Percentiles rank a stretch among this genome's conserved stretches.
Conservation (phyloP, 2,113 vertebrate species). For the Poeciliopsis turrubarensis region DNA sequence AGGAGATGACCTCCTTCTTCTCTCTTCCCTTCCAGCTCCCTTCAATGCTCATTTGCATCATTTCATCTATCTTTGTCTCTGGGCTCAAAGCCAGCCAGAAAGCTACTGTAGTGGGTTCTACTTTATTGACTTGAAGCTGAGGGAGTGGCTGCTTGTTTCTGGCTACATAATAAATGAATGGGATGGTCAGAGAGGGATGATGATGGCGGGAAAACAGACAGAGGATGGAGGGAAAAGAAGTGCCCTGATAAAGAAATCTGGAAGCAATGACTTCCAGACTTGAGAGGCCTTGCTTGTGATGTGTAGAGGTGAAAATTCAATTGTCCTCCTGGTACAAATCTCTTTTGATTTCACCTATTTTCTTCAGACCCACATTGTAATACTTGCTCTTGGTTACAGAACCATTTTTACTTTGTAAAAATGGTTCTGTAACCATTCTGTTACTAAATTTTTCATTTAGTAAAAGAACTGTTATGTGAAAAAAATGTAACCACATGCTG, state of each 20-base stretch:
- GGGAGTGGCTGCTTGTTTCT: conserved; percentile 18
- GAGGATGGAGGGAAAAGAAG: conserved; percentile 8
- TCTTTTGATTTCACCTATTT: too few species aligned
- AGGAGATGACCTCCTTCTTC: conserved; percentile 48
- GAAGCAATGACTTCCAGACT: conserved; percentile 3
- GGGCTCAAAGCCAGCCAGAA: conserved; percentile 34
- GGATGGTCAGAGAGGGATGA: conserved; percentile 15
- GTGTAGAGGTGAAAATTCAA: neutral
- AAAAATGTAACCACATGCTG: too few species aligned
- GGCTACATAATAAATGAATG: conserved; percentile 28
- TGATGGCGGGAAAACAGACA: conserved; percentile 9
- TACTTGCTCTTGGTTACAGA: too few species aligned
- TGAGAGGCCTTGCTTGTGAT: neutral
- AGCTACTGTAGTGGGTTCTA: conserved; percentile 32
- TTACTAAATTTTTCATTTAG: too few species aligned
- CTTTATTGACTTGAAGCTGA: conserved; percentile 22
- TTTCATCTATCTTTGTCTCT: conserved; percentile 45
- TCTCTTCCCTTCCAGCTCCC: neutral
- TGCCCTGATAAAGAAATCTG: conserved; percentile 4
- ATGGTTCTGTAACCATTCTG: too few species aligned
- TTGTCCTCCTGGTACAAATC: too few species aligned
- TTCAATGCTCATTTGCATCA: conserved; percentile 41
- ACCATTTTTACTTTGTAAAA: too few species aligned
- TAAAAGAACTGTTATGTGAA: too few species aligned
- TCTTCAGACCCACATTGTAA: too few species aligned